These are phyloP conservation scores for Empidonax alnorum DNA, from an alignment of 2,113 vertebrate genomes.

Conservation along the genomic window DNA sequence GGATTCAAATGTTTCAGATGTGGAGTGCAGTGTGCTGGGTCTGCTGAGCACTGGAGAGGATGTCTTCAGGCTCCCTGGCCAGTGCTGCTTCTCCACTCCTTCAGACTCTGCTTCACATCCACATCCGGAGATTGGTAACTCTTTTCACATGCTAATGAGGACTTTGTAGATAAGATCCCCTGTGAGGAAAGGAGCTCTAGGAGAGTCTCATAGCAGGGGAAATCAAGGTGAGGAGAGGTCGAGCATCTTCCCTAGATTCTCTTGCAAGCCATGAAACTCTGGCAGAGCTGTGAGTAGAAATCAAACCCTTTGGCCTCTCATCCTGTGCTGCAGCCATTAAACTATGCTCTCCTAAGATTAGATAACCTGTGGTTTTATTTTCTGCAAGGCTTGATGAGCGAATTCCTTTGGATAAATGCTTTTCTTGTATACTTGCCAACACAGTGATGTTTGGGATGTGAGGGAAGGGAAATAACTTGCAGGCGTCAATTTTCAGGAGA, in stretches of 20 bases:
- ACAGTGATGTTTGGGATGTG: neutral
- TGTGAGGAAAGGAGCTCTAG: neutral
- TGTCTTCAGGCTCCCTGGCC: neutral
- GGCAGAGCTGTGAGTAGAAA: neutral
- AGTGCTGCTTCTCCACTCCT: neutral
- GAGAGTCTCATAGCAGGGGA: neutral
- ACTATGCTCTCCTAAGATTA: neutral
- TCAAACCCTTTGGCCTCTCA: constrained; percentile 1
- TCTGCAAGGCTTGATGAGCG: constrained; percentile 11
- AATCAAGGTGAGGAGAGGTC: neutral
- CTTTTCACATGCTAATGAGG: constrained; percentile 33
- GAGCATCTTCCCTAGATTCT: neutral
- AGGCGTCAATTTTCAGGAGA: neutral
- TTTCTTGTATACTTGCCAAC: constrained; percentile 32
- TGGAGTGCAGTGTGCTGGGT: neutral
- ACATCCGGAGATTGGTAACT: neutral
- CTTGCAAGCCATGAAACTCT: neutral
- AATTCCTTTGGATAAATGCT: constrained; percentile 49
- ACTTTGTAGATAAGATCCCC: neutral
- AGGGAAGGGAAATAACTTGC: constrained; percentile 11
- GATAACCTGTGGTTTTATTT: constrained; percentile 4
- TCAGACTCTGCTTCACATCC: neutral
- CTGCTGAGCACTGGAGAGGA: neutral
- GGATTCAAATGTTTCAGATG: neutral
- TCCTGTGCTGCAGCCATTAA: neutral